Conservation (phyloP, 2,113 vertebrate genomes). For the Aplodontia rufa region DNA sequence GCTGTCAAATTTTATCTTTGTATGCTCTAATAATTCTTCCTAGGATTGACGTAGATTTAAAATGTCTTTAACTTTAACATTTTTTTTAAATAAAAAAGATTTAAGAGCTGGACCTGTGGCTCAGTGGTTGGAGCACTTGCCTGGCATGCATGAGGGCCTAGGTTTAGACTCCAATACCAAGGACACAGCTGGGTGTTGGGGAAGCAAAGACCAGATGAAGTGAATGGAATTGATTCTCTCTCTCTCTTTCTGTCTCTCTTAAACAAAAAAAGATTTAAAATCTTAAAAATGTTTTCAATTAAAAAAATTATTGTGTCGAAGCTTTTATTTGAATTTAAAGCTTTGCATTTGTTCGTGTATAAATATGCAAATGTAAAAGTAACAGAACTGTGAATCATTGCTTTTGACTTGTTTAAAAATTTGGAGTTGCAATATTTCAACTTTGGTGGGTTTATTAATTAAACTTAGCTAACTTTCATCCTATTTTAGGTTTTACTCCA, state of each 20-base stretch:
- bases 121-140: no score
- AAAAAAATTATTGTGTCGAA: background rate
- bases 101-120: no score
- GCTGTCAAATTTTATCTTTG: conserved; percentile 8
- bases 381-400: background rate
- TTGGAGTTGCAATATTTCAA: no score
- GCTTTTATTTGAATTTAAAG: conserved; percentile 28
- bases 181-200: no score
- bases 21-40: background rate
- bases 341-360: background rate
- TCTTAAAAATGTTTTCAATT: background rate
- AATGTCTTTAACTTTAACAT: background rate
- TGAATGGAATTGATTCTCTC: no score
- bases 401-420: conserved; percentile 42
- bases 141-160: no score
- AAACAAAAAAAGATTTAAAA: background rate
- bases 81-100: background rate
- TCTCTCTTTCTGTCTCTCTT: no score
- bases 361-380: background rate
- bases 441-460: no score
- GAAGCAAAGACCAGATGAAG: no score
- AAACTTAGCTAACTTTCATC: no score
- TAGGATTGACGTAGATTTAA: background rate
- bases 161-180: no score
- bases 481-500: no score